Evolutionary conservation across 2,113 vertebrate genomes (phyloP).

Genomic region (Eulemur rufifrons): DNA sequence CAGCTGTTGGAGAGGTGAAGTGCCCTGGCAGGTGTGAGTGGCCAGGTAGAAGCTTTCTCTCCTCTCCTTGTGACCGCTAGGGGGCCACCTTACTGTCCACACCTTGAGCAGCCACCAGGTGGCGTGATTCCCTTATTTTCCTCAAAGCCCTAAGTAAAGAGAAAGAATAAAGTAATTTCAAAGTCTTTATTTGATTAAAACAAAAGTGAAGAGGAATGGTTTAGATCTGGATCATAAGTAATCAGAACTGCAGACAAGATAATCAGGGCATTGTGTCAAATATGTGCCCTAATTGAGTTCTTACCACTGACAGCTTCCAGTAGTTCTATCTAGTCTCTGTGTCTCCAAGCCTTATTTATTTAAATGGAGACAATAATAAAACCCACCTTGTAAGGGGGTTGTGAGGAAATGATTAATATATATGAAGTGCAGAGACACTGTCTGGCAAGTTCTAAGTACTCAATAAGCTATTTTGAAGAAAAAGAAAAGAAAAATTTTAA

Average conservation of each 20-base stretch:
- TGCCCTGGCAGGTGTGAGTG: background rate
- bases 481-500: background rate
- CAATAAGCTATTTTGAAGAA: background rate
- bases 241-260: background rate
- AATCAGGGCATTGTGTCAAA: background rate
- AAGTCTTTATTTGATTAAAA: background rate
- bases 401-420: background rate
- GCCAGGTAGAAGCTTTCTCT: background rate
- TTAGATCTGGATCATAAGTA: background rate
- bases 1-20: background rate
- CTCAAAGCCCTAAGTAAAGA: background rate
- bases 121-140: slow-evolving; percentile 58
- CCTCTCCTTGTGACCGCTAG: background rate
- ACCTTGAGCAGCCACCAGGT: slow-evolving; percentile 55
- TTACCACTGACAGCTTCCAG: background rate
- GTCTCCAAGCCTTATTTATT: background rate
- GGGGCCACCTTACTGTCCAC: background rate
- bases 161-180: background rate
- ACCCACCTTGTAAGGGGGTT: background rate
- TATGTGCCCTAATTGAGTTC: background rate
- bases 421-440: background rate
- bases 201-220: background rate
- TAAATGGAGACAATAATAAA: background rate
- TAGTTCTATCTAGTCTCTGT: too few relatives aligned
- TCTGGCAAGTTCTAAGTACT: background rate